Percentiles rank a stretch among this genome's conserved stretches.
Conservation (phyloP, 2,888 invertebrate species). For the Xanthia togata region DNA sequence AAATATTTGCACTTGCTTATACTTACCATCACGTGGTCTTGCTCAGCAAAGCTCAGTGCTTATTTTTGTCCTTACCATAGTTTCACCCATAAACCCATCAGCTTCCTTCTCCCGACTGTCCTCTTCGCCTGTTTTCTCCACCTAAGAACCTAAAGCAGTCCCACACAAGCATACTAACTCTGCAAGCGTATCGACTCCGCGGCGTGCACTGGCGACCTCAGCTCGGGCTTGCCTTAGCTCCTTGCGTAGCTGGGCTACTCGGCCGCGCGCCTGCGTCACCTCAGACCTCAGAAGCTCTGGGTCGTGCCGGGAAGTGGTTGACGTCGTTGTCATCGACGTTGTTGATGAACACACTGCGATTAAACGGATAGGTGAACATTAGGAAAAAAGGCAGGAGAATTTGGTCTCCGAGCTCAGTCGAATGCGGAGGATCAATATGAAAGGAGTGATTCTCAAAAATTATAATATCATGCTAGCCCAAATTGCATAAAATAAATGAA, state of each 20-base stretch:
- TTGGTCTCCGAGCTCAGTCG: background rate
- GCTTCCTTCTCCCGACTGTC: background rate
- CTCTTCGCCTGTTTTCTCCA: conserved; percentile 16
- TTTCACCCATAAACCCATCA: background rate
- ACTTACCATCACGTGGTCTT: conserved; percentile 14
- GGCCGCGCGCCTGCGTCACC: conserved; percentile 96
- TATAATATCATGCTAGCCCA: too few relatives aligned
- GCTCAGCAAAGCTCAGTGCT: background rate
- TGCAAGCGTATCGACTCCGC: conserved; percentile 97
- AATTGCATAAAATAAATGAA: too few relatives aligned
- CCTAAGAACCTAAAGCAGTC: conserved; percentile 27
- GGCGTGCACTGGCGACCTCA: conserved; percentile 97
- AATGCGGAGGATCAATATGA: too few relatives aligned
- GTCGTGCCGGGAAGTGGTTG: conserved; percentile 97
- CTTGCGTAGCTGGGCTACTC: conserved; percentile 96
- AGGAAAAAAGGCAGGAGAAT: background rate
- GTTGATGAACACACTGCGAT: conserved; percentile 95
- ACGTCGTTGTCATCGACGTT: conserved; percentile 92
- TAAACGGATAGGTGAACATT: background rate
- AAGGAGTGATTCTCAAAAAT: too few relatives aligned
- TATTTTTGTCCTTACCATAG: background rate
- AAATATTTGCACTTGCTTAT: background rate
- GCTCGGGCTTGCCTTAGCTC: conserved; percentile 97
- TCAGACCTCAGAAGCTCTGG: conserved; percentile 98
- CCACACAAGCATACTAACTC: conserved; percentile 91